Percentiles rank a stretch among this genome's conserved stretches.
These are phyloP conservation scores for Cossypha caffra DNA, from an alignment of 2,797 vertebrate genomes.

Conservation along the genomic window DNA sequence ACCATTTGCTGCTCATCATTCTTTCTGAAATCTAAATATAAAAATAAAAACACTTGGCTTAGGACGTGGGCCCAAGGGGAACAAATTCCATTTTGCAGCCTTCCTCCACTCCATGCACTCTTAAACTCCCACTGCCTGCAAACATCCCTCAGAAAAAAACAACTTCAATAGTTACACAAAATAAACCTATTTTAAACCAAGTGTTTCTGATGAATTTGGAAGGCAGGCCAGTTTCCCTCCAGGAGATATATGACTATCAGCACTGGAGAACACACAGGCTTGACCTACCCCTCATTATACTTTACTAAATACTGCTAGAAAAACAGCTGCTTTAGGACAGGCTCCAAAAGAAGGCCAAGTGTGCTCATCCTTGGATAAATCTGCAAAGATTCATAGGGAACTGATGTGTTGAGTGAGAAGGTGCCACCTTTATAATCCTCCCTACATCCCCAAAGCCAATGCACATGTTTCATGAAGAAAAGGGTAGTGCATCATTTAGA, in stretches of 20 bases:
- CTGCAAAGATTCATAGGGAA: background rate
- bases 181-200: constrained; percentile 2
- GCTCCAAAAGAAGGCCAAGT: background rate
- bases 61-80: background rate
- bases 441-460: background rate
- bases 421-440: background rate
- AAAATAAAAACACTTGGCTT: background rate
- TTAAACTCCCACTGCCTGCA: background rate
- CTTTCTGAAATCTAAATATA: background rate
- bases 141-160: background rate
- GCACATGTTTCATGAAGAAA: background rate
- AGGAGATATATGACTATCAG: background rate
- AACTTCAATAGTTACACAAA: background rate
- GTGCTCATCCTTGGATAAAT: background rate
- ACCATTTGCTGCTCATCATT: background rate
- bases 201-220: background rate
- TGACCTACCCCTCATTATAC: background rate
- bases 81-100: background rate
- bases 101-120: background rate
- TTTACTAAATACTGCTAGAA: background rate
- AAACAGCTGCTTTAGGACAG: background rate
- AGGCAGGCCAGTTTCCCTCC: background rate
- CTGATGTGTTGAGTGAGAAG: rapidly evolving
- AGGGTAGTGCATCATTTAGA: background rate
- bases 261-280: background rate